These are phyloP conservation scores for Otolemur garnettii DNA, from an alignment of 2,113 vertebrate genomes.

Conservation along the genomic window DNA sequence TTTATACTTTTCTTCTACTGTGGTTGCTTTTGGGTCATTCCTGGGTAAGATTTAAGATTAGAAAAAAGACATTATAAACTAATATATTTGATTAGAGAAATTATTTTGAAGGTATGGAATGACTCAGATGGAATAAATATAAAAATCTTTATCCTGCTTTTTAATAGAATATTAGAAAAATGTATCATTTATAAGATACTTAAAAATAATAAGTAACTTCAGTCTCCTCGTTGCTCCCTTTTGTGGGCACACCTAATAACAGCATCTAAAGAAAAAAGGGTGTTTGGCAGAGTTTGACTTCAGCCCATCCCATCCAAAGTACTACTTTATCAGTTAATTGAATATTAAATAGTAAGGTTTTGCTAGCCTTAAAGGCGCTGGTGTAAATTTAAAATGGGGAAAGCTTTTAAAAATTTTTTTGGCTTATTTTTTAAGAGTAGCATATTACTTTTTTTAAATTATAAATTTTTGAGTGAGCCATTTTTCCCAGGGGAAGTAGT, in stretches of 20 bases:
- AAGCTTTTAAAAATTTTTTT: not conserved
- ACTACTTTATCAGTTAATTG: constrained; percentile 1
- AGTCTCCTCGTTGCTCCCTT: not conserved
- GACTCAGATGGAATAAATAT: constrained; percentile 22
- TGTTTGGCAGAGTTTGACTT: not conserved
- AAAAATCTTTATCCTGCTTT: constrained; percentile 26
- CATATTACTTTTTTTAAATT: constrained; percentile 33
- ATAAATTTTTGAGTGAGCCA: constrained; percentile 2
- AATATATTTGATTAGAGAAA: constrained; percentile 30
- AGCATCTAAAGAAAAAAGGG: not conserved
- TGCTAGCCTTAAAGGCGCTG: not conserved
- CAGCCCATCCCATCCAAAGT: not conserved
- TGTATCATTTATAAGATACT: constrained; percentile 43
- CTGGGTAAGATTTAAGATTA: not conserved
- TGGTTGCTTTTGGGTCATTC: not conserved
- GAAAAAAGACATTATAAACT: constrained; percentile 18
- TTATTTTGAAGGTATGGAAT: constrained; percentile 8
- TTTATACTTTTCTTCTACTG: constrained; percentile 56
- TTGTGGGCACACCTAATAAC: not conserved
- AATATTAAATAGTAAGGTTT: constrained; percentile 54
- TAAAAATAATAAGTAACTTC: constrained; percentile 54
- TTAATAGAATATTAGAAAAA: not conserved
- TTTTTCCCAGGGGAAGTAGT: not conserved
- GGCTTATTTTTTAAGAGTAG: not conserved
- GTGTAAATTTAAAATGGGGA: constrained; percentile 43